Conservation (phyloP, 2,797 vertebrate species). For the Sandelia bainsii region DNA sequence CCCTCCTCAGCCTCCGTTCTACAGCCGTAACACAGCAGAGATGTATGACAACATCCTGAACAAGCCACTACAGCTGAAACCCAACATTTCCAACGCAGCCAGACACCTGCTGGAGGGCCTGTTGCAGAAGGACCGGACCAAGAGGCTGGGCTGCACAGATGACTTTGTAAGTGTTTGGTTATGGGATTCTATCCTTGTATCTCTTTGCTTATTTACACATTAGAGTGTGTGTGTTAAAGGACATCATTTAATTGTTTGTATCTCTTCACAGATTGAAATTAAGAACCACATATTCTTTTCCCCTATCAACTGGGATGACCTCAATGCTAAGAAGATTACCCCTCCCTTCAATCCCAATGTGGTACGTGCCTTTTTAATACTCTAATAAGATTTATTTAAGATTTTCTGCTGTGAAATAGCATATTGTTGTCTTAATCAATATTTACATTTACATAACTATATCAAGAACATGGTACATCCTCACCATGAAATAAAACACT, state of each 20-base stretch:
- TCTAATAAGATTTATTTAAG: background rate
- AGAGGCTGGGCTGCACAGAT: slow-evolving; percentile 93
- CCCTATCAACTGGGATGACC: slow-evolving; percentile 99
- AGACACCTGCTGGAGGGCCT: slow-evolving; percentile 95
- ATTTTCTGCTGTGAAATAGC: slow-evolving; percentile 7
- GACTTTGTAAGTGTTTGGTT: slow-evolving; percentile 92
- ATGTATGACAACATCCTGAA: slow-evolving; percentile 99
- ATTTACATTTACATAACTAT: background rate
- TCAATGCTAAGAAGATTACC: slow-evolving; percentile 98
- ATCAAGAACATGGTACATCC: background rate
- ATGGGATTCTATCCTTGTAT: background rate
- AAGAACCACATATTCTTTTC: slow-evolving; percentile 99
- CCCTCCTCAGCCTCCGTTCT: slow-evolving; percentile 92
- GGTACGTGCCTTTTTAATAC: slow-evolving; percentile 83
- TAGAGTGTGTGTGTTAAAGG: background rate
- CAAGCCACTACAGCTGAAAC: slow-evolving; percentile 97
- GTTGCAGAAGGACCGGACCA: slow-evolving; percentile 95
- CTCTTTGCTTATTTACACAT: background rate
- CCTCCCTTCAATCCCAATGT: slow-evolving; percentile 99
- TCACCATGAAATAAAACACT: slow-evolving; percentile 24
- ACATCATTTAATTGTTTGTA: background rate
- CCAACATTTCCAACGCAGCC: slow-evolving; percentile 98
- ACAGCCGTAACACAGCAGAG: slow-evolving; percentile 98
- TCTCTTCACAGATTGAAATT: slow-evolving; percentile 91
- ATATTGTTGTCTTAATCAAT: background rate